Base-by-base conservation (phyloP, 1,140 invertebrate species). In the Druon quercuslanigerum region DNA sequence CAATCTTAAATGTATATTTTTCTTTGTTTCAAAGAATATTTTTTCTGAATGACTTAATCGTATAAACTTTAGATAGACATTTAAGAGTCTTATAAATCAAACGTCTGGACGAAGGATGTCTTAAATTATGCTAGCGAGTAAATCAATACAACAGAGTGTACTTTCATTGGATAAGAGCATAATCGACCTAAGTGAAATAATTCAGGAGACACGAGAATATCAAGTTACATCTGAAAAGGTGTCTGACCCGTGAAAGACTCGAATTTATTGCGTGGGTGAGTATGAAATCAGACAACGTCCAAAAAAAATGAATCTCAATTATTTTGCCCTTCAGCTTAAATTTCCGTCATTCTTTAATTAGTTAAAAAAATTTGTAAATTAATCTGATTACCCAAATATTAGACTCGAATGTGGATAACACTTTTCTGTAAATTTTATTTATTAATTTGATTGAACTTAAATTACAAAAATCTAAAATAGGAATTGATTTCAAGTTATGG, bases 171-270 rank as follows among this genome's bases (percentile, higher is more conserved):
- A 57, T 20, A 16, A 66, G 25, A 66, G 3, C 25, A 8, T 66
- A 14, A 14, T 33, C 25, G 16, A 9, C 25, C 14, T 33, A 66
- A 66, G 14, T 33, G 25, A 12, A 66, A 66, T 66, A 14, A 66
- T 66, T 16, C 57, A 60, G 57, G 14, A 60, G 57, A 33, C 11
- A 20, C 16, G 40, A 66, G 33, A 40, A 16, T 66, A 66, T 66
- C 25, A 40, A 66, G 40, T 66, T 66, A n/a, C 25, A 66, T 66
- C 25, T 40, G 7, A 33, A 46, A 16, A 16, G 60, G 60, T 66
- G 14, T 60, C 56, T 60, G 56, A 60, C 56, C 56, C 14, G 14
- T 66, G 25, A 14, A 40, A 66, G 57, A 66, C 16, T 66, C 20
- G 25, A 14, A 66, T 66, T 33, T 33, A 40, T 40, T 20, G 57